Evolutionary conservation across 2,888 invertebrate species (phyloP).

Genomic region (Stomorhina lunata): DNA sequence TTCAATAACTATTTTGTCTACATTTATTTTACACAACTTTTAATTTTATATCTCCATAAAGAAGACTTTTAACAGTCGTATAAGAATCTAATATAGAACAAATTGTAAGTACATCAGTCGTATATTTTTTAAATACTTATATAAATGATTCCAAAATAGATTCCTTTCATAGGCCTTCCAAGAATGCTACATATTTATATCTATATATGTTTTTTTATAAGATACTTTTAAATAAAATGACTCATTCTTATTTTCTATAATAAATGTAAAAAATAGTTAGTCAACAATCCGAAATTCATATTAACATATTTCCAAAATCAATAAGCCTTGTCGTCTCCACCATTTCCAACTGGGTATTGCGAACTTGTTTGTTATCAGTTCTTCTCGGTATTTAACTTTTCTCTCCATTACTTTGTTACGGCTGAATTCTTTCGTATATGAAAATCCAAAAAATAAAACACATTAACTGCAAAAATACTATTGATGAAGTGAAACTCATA

Average conservation of each 20-base stretch:
- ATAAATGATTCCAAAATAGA: too few species aligned
- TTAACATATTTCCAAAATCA: background rate
- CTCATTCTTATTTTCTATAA: background rate
- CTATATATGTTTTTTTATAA: background rate
- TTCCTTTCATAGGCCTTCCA: too few species aligned
- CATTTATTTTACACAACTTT: too few species aligned
- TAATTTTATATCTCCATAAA: too few species aligned
- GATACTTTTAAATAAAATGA: too few species aligned
- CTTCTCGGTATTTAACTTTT: conserved; percentile 19
- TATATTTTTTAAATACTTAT: too few species aligned
- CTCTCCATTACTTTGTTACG: background rate
- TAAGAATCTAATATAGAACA: too few species aligned
- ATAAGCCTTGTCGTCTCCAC: too few species aligned
- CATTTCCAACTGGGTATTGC: background rate
- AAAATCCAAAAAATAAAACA: background rate
- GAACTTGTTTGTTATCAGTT: background rate
- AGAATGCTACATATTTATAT: background rate
- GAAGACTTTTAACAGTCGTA: too few species aligned
- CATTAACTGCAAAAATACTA: background rate
- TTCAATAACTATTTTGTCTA: too few species aligned
- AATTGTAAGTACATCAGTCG: too few species aligned
- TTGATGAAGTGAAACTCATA: conserved; percentile 12
- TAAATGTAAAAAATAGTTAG: background rate
- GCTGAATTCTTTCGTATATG: background rate
- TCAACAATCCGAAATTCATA: background rate